These are phyloP conservation scores for Poeciliopsis turneri DNA, from an alignment of 2,797 vertebrate genomes.

Conservation along the genomic window DNA sequence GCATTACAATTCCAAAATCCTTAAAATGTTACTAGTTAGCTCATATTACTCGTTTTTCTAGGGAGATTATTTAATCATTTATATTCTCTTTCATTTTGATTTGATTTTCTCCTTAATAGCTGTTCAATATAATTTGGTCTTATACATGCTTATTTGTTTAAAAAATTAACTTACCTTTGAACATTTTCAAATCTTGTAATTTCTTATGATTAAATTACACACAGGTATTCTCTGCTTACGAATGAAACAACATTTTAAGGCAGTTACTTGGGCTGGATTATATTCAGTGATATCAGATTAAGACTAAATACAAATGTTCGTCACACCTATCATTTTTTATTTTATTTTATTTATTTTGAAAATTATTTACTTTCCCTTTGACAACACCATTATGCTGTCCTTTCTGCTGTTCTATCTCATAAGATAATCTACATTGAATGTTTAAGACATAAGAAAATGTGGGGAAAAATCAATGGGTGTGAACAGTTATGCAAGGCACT, in stretches of 20 bases:
- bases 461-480: background rate
- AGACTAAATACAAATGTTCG: background rate
- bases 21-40: constrained; percentile 18
- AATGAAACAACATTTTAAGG: background rate
- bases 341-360: background rate
- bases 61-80: constrained; percentile 23
- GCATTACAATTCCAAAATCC: constrained; percentile 21
- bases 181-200: constrained; percentile 89
- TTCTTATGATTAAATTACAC: constrained; percentile 65
- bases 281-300: background rate
- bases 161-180: constrained; percentile 87
- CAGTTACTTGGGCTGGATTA: background rate
- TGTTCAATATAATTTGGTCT: constrained; percentile 92
- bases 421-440: background rate
- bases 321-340: background rate
- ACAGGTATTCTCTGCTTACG: background rate
- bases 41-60: constrained; percentile 21
- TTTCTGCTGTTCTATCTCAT: background rate
- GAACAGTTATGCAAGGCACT: background rate
- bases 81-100: constrained; percentile 38
- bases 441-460: background rate
- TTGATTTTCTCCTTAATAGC: constrained; percentile 83
- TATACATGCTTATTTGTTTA: constrained; percentile 87
- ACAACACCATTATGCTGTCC: background rate
- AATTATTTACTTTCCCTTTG: background rate